Conservation (phyloP, 2,113 vertebrate genomes). For the Pao palembangensis region DNA sequence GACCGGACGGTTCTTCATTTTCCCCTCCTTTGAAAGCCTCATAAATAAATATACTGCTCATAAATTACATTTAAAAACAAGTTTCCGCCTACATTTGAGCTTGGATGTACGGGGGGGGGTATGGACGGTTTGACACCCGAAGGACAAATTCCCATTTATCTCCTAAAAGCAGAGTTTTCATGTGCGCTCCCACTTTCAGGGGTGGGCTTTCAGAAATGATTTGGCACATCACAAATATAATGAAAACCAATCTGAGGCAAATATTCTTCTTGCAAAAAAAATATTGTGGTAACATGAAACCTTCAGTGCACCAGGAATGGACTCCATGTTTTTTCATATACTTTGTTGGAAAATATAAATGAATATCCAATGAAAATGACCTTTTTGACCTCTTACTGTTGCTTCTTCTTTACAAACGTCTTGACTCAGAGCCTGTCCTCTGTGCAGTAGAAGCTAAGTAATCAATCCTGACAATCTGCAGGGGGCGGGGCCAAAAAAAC, state of each 20-base stretch:
- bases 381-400: no score
- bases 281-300: background rate
- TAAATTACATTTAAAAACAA: background rate
- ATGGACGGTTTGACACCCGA: background rate
- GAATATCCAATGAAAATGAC: background rate
- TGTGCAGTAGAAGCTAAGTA: no score
- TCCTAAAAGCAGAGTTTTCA: background rate
- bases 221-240: background rate
- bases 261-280: background rate
- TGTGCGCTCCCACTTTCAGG: background rate
- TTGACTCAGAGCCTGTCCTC: background rate
- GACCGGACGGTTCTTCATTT: slow-evolving; percentile 39
- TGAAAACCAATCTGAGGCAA: background rate
- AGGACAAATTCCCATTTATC: background rate
- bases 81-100: background rate
- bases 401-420: background rate
- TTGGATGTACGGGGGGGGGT: background rate
- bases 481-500: no score
- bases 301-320: background rate
- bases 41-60: slow-evolving; percentile 8
- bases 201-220: background rate
- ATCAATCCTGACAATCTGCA: no score
- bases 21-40: slow-evolving; percentile 14
- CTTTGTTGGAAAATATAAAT: no score
- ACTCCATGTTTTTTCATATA: background rate